Conservation (phyloP, 1,140 invertebrate species). For the Mylabris phalerata region DNA sequence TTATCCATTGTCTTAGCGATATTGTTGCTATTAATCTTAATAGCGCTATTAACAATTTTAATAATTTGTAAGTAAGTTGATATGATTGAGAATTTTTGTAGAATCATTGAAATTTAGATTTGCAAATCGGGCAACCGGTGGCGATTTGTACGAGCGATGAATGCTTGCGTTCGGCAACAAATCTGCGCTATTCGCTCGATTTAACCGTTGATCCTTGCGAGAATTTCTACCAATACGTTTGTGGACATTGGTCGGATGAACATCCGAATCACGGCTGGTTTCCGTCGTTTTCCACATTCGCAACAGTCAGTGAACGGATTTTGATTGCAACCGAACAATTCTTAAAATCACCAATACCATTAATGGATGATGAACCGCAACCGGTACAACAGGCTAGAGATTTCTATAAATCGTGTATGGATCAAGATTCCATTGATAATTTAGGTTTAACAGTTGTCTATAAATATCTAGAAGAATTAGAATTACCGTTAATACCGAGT, state of each 20-base stretch:
- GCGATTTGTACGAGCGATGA: constrained; percentile 49
- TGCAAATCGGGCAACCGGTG: constrained; percentile 3
- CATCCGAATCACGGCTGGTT: constrained; percentile 70
- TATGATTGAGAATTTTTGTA: neutral
- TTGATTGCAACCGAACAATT: constrained; percentile 50
- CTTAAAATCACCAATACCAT: constrained; percentile 35
- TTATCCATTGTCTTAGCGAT: constrained; percentile 24
- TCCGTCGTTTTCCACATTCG: constrained; percentile 46
- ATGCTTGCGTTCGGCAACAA: constrained; percentile 55
- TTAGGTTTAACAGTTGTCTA: constrained; percentile 54
- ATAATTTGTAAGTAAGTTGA: constrained; percentile 29
- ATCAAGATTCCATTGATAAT: constrained; percentile 51
- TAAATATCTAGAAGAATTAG: constrained; percentile 48
- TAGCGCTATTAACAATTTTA: constrained; percentile 27
- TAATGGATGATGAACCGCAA: constrained; percentile 14
- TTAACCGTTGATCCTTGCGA: constrained; percentile 53
- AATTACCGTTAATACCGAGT: constrained; percentile 52
- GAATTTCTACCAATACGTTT: constrained; percentile 60
- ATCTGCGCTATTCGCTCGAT: constrained; percentile 55
- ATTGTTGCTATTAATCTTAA: constrained; percentile 25
- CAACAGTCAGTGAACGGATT: constrained; percentile 44
- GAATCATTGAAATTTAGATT: constrained; percentile 13
- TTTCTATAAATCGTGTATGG: constrained; percentile 32
- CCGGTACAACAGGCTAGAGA: constrained; percentile 23
- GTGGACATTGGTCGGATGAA: constrained; percentile 61